These are phyloP conservation scores for Actias luna DNA, from an alignment of 2,888 invertebrate species.

Conservation along the genomic window DNA sequence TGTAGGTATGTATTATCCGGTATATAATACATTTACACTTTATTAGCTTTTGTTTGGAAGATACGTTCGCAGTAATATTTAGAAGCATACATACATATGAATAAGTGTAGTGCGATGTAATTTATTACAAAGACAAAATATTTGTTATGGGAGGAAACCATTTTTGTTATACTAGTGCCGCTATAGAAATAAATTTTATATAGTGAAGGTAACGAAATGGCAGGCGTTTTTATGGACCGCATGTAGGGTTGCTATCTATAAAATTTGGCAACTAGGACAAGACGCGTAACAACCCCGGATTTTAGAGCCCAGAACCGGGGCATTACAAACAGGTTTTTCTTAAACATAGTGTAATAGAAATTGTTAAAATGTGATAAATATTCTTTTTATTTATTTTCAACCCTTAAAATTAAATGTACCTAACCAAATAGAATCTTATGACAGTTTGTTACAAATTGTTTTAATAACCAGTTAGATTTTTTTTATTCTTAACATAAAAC, in stretches of 20 bases:
- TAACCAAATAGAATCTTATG: too few species aligned
- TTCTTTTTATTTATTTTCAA: too few species aligned
- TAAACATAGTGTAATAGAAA: too few species aligned
- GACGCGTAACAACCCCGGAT: too few species aligned
- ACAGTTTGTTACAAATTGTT: too few species aligned
- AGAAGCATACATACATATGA: conserved; percentile 1
- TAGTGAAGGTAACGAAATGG: conserved; percentile 36
- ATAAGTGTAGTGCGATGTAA: not conserved
- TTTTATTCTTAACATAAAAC: too few species aligned
- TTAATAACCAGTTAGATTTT: too few species aligned
- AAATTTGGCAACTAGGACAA: too few species aligned
- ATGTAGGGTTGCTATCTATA: not conserved
- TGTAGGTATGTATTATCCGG: not conserved
- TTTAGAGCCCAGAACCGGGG: too few species aligned
- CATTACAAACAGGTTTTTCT: too few species aligned
- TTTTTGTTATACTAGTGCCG: conserved; percentile 14
- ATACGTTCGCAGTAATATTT: not conserved
- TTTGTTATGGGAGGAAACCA: not conserved
- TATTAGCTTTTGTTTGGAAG: not conserved
- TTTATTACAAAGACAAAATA: not conserved
- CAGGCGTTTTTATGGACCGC: conserved; percentile 30
- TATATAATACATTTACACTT: not conserved
- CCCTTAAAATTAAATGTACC: too few species aligned
- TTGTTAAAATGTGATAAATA: too few species aligned
- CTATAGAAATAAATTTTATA: conserved; percentile 33